phyloP scores from a whole-genome alignment of 2,797 vertebrate species.

The Tolypeutes matacus region DNA sequence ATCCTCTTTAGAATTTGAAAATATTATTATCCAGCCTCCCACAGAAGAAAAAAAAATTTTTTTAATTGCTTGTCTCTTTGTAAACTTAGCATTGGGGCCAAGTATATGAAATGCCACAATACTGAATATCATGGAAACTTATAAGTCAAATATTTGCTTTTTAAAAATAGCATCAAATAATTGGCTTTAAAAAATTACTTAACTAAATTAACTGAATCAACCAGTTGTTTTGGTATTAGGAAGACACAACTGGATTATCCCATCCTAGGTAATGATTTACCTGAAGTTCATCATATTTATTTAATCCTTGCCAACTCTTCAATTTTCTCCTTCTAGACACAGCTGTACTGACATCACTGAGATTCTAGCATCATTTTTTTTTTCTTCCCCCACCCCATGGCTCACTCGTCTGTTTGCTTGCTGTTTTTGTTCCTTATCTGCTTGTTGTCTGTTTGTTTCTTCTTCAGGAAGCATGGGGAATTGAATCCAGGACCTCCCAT shows the following conservation, averaged over 20 bases:
- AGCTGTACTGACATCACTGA: neutral
- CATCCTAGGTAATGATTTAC: neutral
- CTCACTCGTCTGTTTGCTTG: too few species aligned
- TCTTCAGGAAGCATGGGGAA: too few species aligned
- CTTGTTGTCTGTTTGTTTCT: too few species aligned
- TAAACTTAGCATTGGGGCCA: conserved; percentile 43
- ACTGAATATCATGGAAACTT: neutral
- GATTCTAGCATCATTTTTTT: conserved; percentile 1
- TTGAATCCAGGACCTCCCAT: too few species aligned
- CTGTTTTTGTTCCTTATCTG: too few species aligned
- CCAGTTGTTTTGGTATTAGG: conserved; percentile 20
- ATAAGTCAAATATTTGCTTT: conserved; percentile 30
- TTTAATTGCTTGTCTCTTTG: conserved; percentile 40
- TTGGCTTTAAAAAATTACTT: conserved; percentile 43
- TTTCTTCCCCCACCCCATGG: too few species aligned
- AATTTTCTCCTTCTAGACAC: conserved; percentile 1
- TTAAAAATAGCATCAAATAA: conserved; percentile 9
- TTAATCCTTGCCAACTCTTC: neutral
- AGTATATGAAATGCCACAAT: neutral
- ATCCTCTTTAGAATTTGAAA: conserved; percentile 60
- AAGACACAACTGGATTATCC: neutral
- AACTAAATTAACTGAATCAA: conserved; percentile 42
- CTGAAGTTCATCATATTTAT: neutral
- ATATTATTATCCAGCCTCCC: conserved; percentile 54
- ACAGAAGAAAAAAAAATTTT: conserved; percentile 31